Evolutionary conservation across 2,797 vertebrate species (phyloP).

Genomic region (Myripristis murdjan): DNA sequence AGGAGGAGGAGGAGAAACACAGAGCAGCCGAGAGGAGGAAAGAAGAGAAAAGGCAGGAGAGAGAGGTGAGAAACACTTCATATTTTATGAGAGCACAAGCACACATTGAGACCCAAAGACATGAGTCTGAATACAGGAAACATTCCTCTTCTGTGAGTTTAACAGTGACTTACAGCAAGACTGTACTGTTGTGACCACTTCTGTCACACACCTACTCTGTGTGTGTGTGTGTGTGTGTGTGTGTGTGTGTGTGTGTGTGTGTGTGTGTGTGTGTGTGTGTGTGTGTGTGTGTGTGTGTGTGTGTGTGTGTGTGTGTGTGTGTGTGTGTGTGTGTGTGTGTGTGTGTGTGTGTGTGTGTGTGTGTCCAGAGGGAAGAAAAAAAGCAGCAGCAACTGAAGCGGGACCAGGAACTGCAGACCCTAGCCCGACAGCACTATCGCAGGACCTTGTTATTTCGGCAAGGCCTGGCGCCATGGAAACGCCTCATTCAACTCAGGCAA

Average conservation of each 20-base stretch:
- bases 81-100: slow-evolving; percentile 20
- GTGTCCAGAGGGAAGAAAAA: slow-evolving; percentile 90
- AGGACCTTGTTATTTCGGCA: slow-evolving; percentile 82
- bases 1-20: slow-evolving; percentile 88
- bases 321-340: too few relatives aligned
- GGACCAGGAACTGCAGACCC: slow-evolving; percentile 82
- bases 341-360: slow-evolving; percentile 19
- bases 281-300: slow-evolving; percentile 17
- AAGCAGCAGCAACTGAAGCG: slow-evolving; percentile 86
- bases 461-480: slow-evolving; percentile 93
- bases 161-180: background rate
- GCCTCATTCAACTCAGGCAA: slow-evolving; percentile 82
- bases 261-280: slow-evolving; percentile 26
- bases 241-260: slow-evolving; percentile 24
- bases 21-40: slow-evolving; percentile 81
- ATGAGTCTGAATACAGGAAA: slow-evolving; percentile 34
- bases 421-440: slow-evolving; percentile 87
- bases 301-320: slow-evolving; percentile 12
- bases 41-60: slow-evolving; percentile 88
- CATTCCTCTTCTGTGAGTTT: background rate
- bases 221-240: slow-evolving; percentile 9
- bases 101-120: slow-evolving; percentile 14
- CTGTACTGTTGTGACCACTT: slow-evolving; percentile 1
- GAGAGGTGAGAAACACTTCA: slow-evolving; percentile 80
- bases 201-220: background rate